These are phyloP conservation scores for Tapirus terrestris DNA, from an alignment of 2,113 vertebrate genomes.

Conservation along the genomic window DNA sequence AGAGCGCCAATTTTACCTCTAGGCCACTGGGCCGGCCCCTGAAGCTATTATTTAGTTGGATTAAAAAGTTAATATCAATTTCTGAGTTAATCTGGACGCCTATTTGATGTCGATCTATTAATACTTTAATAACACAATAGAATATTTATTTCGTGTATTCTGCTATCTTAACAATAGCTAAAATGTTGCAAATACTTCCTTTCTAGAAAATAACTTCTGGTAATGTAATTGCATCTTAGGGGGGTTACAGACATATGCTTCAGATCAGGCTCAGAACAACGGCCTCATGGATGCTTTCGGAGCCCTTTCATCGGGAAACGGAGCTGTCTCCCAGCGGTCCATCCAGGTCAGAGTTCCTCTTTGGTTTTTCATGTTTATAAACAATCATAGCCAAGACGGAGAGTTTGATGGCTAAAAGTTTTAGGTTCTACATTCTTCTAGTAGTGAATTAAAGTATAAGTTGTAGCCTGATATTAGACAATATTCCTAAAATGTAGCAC, in stretches of 20 bases:
- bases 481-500: conserved; percentile 18
- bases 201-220: conserved; percentile 49
- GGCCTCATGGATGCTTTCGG: conserved; percentile 85
- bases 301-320: conserved; percentile 79
- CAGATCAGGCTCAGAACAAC: conserved; percentile 80
- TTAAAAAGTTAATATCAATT: background rate
- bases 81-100: background rate
- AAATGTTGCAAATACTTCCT: background rate
- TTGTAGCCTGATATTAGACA: background rate
- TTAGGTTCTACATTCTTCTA: background rate
- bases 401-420: background rate
- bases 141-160: background rate
- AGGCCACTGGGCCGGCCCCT: no score
- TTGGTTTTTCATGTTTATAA: background rate
- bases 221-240: conserved; percentile 73
- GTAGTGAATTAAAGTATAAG: background rate
- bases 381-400: background rate
- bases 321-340: conserved; percentile 73
- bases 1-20: no score
- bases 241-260: conserved; percentile 77
- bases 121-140: background rate
- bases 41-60: background rate
- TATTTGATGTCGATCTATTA: conserved; percentile 9
- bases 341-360: conserved; percentile 83
- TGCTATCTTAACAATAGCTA: background rate